These are phyloP conservation scores for Astropecten irregularis DNA, from an alignment of 53 echinoderm and acorn worm species.

Conservation along the genomic window DNA sequence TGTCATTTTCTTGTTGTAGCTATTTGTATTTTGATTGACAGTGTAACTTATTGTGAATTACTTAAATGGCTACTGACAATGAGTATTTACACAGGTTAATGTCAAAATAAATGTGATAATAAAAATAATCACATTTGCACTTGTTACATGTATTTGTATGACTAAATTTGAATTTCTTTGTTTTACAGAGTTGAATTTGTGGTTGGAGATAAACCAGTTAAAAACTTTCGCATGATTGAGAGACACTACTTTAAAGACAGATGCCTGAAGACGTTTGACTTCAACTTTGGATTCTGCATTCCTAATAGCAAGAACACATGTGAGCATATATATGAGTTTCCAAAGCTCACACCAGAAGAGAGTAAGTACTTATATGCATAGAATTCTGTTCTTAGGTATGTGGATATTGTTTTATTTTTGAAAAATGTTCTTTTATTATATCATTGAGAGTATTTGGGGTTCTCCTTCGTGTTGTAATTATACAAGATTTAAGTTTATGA, in stretches of 20 bases:
- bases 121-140: neutral
- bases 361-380: slow-evolving; percentile 63
- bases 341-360: slow-evolving; percentile 76
- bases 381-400: too few species aligned
- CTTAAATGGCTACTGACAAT: too few species aligned
- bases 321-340: slow-evolving; percentile 99
- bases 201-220: slow-evolving; percentile 94
- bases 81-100: too few species aligned
- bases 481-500: too few species aligned
- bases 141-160: neutral
- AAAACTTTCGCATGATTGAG: slow-evolving; percentile 98
- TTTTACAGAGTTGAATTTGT: slow-evolving; percentile 92
- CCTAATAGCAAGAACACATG: slow-evolving; percentile 99
- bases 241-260: slow-evolving; percentile 95
- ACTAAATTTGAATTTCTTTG: neutral
- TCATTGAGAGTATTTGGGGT: too few species aligned
- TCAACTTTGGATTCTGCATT: slow-evolving; percentile 99
- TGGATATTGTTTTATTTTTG: too few species aligned
- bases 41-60: too few species aligned
- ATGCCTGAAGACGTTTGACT: slow-evolving; percentile 96
- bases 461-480: too few species aligned
- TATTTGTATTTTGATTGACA: too few species aligned
- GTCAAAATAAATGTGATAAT: too few species aligned
- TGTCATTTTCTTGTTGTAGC: too few species aligned
- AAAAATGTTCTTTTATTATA: too few species aligned